Conservation (phyloP, 2,113 vertebrate genomes). For the Clarias magur region DNA sequence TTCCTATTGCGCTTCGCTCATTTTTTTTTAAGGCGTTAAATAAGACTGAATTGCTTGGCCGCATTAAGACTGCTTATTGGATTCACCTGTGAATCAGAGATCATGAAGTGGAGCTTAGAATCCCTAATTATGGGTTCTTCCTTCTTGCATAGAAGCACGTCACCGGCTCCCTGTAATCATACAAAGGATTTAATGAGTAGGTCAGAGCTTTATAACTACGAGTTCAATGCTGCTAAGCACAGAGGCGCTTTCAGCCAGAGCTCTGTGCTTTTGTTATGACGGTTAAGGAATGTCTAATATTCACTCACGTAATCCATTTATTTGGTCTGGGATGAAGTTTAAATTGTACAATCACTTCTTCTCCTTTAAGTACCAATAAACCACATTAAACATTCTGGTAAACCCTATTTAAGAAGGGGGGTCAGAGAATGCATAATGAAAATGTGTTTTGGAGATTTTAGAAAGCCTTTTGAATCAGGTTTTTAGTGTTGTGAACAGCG, state of each 20-base stretch:
- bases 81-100: neutral
- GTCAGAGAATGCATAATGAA: neutral
- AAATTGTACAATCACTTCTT: neutral
- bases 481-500: neutral
- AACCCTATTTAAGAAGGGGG: neutral
- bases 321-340: conserved; percentile 8
- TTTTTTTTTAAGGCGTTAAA: neutral
- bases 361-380: neutral
- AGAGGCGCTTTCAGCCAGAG: neutral
- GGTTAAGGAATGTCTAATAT: neutral
- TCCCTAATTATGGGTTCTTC: neutral
- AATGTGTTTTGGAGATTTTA: neutral
- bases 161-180: neutral
- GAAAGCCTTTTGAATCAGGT: neutral
- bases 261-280: neutral
- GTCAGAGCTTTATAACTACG: neutral
- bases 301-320: neutral
- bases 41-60: neutral
- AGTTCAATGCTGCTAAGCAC: neutral
- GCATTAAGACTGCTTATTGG: neutral
- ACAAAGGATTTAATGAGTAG: neutral
- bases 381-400: neutral
- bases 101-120: neutral
- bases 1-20: neutral
- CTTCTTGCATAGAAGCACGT: neutral